These are phyloP conservation scores for Eupithecia subumbrata DNA, from an alignment of 2,888 invertebrate genomes.

Conservation along the genomic window DNA sequence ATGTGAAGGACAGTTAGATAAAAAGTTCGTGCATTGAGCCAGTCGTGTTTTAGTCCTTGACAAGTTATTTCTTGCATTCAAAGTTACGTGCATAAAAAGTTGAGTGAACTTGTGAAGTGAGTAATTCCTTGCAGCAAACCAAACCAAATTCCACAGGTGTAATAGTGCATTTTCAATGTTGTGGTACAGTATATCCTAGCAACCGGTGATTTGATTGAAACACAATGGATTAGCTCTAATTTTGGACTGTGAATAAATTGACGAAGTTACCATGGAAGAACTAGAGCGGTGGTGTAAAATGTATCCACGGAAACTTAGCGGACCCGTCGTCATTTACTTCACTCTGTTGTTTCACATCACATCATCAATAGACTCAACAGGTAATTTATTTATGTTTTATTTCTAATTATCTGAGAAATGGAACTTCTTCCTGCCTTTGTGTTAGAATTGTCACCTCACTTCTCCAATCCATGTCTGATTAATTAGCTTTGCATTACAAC, in stretches of 20 bases:
- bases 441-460: background rate
- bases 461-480: background rate
- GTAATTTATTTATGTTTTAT: conserved; percentile 48
- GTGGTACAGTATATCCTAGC: conserved; percentile 77
- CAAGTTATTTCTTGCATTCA: conserved; percentile 48
- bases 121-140: conserved; percentile 58
- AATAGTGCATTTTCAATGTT: conserved; percentile 63
- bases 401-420: background rate
- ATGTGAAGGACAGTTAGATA: background rate
- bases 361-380: conserved; percentile 64
- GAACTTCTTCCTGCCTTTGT: background rate
- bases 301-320: conserved; percentile 60
- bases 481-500: background rate
- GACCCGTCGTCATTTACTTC: conserved; percentile 56
- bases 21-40: background rate
- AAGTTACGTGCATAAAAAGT: conserved; percentile 66
- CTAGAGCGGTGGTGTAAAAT: conserved; percentile 76
- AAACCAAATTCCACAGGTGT: conserved; percentile 73
- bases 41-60: conserved; percentile 7
- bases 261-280: conserved; percentile 70
- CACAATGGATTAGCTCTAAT: conserved; percentile 30
- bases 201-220: conserved; percentile 56
- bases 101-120: conserved; percentile 76
- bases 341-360: conserved; percentile 46
- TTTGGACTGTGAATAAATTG: background rate